Conservation (phyloP, 2,797 vertebrate genomes). For the Siniperca obscura region DNA sequence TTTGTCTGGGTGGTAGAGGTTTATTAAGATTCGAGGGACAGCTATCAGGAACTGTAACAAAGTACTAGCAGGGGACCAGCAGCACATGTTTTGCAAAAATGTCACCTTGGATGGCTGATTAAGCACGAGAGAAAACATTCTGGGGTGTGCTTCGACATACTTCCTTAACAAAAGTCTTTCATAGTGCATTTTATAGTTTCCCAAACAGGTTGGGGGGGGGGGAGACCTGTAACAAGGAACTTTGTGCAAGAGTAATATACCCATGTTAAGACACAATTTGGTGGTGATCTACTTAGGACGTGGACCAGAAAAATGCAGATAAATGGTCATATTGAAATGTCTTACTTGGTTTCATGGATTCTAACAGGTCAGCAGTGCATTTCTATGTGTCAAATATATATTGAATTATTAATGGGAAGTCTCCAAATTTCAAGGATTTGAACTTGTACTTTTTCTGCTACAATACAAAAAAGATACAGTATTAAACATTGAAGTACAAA, state of each 20-base stretch:
- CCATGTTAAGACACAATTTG: conserved; percentile 85
- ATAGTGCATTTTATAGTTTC: conserved; percentile 83
- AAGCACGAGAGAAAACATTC: conserved; percentile 74
- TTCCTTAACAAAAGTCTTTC: conserved; percentile 72
- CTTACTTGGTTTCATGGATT: conserved; percentile 78
- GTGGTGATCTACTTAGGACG: conserved; percentile 76
- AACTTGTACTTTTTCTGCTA: conserved; percentile 51
- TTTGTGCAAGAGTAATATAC: conserved; percentile 81
- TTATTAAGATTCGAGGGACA: conserved; percentile 83
- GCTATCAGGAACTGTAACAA: conserved; percentile 76
- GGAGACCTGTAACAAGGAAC: conserved; percentile 71
- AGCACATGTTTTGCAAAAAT: conserved; percentile 76
- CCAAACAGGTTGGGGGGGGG: conserved; percentile 58
- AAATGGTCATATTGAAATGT: conserved; percentile 71
- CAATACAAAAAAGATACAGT: conserved; percentile 62
- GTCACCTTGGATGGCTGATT: conserved; percentile 78
- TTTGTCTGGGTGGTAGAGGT: conserved; percentile 68
- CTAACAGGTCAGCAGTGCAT: conserved; percentile 73
- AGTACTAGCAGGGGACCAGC: conserved; percentile 80
- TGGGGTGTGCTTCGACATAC: conserved; percentile 76
- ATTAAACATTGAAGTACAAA: conserved; percentile 70
- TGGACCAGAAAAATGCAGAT: conserved; percentile 69
- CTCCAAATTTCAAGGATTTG: conserved; percentile 60
- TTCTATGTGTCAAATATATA: conserved; percentile 54
- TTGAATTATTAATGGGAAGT: conserved; percentile 49